These are phyloP conservation scores for Heterotilapia buettikoferi DNA, from an alignment of 2,113 vertebrate genomes.

Conservation along the genomic window DNA sequence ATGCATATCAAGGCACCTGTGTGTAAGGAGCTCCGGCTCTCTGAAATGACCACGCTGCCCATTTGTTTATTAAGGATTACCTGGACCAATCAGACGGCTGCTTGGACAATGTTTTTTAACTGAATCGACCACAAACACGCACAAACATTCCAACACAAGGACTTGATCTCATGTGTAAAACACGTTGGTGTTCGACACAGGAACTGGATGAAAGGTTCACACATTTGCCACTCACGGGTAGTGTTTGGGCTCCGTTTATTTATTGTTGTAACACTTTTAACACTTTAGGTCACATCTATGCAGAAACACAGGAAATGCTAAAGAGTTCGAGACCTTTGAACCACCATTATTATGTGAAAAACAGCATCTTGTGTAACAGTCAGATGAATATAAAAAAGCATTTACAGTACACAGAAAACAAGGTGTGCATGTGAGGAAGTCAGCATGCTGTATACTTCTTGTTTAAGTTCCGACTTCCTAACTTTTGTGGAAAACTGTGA, in stretches of 20 bases:
- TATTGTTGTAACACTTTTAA: background rate
- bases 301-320: background rate
- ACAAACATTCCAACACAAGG: background rate
- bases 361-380: background rate
- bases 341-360: background rate
- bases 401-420: background rate
- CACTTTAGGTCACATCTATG: background rate
- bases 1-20: background rate
- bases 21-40: background rate
- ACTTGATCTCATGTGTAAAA: background rate
- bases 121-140: background rate
- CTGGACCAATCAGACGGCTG: background rate
- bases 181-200: background rate
- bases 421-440: background rate
- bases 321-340: background rate
- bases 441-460: background rate
- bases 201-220: background rate
- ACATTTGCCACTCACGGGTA: background rate
- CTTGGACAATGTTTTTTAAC: background rate
- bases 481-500: background rate
- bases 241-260: background rate
- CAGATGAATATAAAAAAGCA: background rate
- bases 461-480: background rate
- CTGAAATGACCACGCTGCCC: background rate
- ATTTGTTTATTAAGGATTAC: background rate